phyloP scores from a whole-genome alignment of 1,140 invertebrate genomes.

The Trachelipus rathkii region DNA sequence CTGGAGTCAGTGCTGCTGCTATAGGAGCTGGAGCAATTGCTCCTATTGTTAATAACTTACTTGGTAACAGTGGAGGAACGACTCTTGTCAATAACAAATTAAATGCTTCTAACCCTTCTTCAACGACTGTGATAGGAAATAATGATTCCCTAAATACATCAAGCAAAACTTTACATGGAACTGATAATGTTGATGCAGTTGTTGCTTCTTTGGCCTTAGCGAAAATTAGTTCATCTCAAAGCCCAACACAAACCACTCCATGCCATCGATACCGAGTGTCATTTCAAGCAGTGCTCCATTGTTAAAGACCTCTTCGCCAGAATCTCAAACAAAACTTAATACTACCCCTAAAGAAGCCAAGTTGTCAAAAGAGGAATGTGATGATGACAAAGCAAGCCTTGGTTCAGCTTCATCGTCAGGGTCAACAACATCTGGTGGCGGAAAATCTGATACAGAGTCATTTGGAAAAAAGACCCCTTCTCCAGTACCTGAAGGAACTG shows the following conservation, averaged over 20 bases:
- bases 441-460: constrained; percentile 43
- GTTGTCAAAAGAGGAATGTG: constrained; percentile 29
- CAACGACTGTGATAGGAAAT: constrained; percentile 6
- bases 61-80: constrained; percentile 21
- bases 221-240: not conserved
- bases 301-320: not conserved
- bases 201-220: not conserved
- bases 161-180: not conserved
- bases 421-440: constrained; percentile 36
- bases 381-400: constrained; percentile 42
- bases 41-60: constrained; percentile 34
- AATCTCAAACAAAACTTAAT: constrained; percentile 14
- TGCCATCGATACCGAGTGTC: not conserved
- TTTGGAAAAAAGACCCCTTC: constrained; percentile 44
- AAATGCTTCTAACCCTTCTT: not conserved
- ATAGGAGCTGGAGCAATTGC: constrained; percentile 36
- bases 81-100: constrained; percentile 6
- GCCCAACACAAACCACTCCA: not conserved
- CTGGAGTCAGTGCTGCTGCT: constrained; percentile 35
- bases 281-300: not conserved
- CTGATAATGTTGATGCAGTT: not conserved
- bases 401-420: constrained; percentile 35
- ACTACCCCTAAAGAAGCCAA: constrained; percentile 6
- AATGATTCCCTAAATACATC: not conserved
- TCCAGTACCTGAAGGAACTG: constrained; percentile 34